Evolutionary conservation across 2,797 vertebrate genomes (phyloP).

Genomic region (Ptychadena robeensis): DNA sequence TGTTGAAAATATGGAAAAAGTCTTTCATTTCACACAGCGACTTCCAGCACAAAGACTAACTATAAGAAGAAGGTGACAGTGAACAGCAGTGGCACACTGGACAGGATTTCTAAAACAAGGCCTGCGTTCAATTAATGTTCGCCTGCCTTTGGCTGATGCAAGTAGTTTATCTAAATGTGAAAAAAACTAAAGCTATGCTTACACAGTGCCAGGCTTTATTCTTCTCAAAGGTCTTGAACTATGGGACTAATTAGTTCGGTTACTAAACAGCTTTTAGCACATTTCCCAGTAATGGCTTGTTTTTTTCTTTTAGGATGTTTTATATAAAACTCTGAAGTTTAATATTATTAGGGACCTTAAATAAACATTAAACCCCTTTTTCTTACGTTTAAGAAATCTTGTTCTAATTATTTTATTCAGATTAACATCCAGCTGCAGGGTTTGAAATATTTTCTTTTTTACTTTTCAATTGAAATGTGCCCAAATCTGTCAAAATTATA

Average conservation of each 20-base stretch:
- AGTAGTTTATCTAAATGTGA: conserved; percentile 59
- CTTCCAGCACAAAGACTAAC: conserved; percentile 60
- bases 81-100: conserved; percentile 40
- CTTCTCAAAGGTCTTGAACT: conserved; percentile 43
- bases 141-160: conserved; percentile 42
- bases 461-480: conserved; percentile 53
- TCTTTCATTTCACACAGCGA: conserved; percentile 51
- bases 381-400: conserved; percentile 64
- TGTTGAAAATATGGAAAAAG: conserved; percentile 52
- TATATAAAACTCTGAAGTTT: conserved; percentile 64
- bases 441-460: conserved; percentile 47
- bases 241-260: conserved; percentile 59
- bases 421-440: conserved; percentile 66
- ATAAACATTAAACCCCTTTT: conserved; percentile 65
- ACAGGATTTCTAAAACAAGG: conserved; percentile 54
- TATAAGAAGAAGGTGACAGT: conserved; percentile 47
- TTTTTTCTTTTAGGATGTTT: conserved; percentile 63
- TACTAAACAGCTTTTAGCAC: conserved; percentile 63
- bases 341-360: conserved; percentile 61
- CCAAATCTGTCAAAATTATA: conserved; percentile 47
- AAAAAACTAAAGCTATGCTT: conserved; percentile 60
- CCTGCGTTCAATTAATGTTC: conserved; percentile 51
- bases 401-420: conserved; percentile 62
- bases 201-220: conserved; percentile 51
- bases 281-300: conserved; percentile 50